A percentile compares a stretch with the other conserved stretches of the same genome.
These are phyloP conservation scores for Steatornis caripensis DNA, from an alignment of 2,113 vertebrate species.

Conservation along the genomic window DNA sequence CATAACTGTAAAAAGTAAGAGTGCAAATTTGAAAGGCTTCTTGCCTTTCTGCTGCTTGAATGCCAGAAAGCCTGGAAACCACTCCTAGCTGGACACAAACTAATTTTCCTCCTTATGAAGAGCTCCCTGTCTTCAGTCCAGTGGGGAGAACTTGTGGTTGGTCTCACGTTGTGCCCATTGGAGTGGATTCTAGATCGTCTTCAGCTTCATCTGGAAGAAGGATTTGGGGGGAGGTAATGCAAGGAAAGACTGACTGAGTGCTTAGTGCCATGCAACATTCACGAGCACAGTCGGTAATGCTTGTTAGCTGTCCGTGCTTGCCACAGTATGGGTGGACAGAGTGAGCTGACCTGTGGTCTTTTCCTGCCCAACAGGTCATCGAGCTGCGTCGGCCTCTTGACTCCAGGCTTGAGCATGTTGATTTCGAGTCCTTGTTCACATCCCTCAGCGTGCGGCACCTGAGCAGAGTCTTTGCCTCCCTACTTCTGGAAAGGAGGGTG, in stretches of 20 bases:
- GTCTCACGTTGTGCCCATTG: not conserved
- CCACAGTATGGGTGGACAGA: not conserved
- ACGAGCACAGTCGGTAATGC: not conserved
- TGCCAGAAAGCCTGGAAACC: not conserved
- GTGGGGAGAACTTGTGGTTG: not conserved
- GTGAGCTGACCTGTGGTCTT: not conserved
- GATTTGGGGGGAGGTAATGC: not conserved
- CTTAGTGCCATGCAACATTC: not conserved
- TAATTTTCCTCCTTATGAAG: not conserved
- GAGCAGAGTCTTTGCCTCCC: constrained; percentile 82
- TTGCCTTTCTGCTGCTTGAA: not conserved
- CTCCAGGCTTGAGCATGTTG: constrained; percentile 93
- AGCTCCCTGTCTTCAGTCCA: not conserved
- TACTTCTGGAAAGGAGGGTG: constrained; percentile 92
- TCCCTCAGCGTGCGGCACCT: constrained; percentile 84
- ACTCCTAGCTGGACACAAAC: not conserved
- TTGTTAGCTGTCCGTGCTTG: not conserved
- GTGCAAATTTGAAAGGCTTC: not conserved
- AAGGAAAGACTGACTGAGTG: not conserved
- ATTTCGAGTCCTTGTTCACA: constrained; percentile 91
- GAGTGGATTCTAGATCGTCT: not conserved
- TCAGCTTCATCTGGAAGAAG: not conserved
- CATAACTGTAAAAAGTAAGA: not conserved
- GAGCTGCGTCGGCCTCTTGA: constrained; percentile 90
- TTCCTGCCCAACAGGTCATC: constrained; percentile 77